Percentiles rank a stretch among this genome's conserved stretches.
Conservation (phyloP, 2,797 vertebrate species). For the Eospalax fontanierii region DNA sequence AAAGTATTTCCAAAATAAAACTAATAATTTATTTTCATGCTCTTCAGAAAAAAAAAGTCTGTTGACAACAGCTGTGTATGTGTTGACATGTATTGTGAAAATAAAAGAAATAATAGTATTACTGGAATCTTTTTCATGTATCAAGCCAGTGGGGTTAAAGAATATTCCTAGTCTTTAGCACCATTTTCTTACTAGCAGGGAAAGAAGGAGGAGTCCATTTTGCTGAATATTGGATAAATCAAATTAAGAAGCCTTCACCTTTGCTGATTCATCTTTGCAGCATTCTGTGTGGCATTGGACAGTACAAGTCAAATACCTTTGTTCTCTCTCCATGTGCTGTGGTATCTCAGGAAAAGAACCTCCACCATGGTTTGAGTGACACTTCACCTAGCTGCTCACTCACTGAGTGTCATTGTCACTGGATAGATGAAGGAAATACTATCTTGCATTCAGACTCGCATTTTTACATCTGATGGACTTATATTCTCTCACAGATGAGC, state of each 20-base stretch:
- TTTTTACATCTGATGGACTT: no score
- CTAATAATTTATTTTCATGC: not conserved
- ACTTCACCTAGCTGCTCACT: not conserved
- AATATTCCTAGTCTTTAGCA: not conserved
- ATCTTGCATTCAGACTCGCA: not conserved
- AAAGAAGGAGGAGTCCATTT: not conserved
- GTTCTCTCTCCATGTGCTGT: not conserved
- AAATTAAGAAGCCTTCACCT: slow-evolving; percentile 18
- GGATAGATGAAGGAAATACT: not conserved
- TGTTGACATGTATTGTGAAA: not conserved
- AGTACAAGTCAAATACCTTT: not conserved
- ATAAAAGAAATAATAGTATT: not conserved
- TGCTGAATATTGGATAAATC: not conserved
- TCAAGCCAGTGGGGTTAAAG: not conserved
- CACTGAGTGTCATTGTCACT: not conserved
- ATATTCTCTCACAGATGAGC: not conserved
- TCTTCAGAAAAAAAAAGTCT: not conserved
- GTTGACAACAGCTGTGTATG: not conserved
- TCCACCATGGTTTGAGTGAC: no score
- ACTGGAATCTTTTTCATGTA: not conserved
- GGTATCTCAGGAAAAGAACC: not conserved
- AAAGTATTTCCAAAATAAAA: not conserved
- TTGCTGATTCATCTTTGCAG: not conserved
- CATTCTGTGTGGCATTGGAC: not conserved
- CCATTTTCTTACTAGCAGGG: not conserved